phyloP scores from a whole-genome alignment of 2,113 vertebrate species.

The Egretta garzetta region DNA sequence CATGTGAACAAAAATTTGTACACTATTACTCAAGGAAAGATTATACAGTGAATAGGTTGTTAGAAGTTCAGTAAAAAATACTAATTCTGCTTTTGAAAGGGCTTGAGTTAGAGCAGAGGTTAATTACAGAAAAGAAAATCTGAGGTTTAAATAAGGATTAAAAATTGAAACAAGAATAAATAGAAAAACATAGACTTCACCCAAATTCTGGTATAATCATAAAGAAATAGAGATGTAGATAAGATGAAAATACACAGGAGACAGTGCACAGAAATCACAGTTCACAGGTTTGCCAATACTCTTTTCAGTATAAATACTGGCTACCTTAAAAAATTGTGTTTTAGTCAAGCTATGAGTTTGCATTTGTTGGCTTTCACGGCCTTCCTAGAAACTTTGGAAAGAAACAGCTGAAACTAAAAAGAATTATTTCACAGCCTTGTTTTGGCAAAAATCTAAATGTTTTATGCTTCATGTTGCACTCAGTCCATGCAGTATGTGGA shows the following conservation, averaged over 20 bases:
- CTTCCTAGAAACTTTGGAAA: neutral
- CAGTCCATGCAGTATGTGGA: neutral
- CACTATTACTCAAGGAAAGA: neutral
- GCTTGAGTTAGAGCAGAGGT: neutral
- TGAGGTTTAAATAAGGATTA: neutral
- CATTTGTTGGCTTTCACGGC: neutral
- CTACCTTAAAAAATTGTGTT: neutral
- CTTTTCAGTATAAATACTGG: neutral
- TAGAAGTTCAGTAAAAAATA: neutral
- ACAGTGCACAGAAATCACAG: neutral
- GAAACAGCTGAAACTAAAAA: neutral
- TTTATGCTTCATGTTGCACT: neutral
- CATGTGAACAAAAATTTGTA: neutral
- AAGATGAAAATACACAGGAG: neutral
- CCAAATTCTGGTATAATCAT: neutral
- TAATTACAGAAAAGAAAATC: neutral
- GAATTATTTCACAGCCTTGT: neutral
- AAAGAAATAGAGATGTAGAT: neutral
- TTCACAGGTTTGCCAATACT: neutral
- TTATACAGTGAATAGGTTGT: neutral
- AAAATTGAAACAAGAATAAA: neutral
- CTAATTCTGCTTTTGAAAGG: neutral
- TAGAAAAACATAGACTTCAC: neutral
- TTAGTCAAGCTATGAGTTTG: neutral
- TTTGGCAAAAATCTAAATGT: conserved; percentile 11